Percentiles rank a stretch among this genome's conserved stretches.
phyloP scores from a whole-genome alignment of 1,140 invertebrate species.

The Caenorhabditis tropicalis region DNA sequence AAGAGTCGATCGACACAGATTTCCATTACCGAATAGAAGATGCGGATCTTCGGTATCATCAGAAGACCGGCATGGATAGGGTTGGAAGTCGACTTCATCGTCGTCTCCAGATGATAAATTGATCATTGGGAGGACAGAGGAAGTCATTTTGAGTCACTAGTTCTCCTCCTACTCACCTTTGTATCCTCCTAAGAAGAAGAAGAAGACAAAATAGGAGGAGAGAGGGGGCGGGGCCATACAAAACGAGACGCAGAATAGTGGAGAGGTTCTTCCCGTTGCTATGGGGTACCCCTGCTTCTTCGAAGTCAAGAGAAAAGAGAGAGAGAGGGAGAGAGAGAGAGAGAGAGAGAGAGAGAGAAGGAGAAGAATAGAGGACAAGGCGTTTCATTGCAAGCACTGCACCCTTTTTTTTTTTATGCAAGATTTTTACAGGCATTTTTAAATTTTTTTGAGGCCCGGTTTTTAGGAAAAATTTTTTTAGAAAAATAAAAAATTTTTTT shows the following conservation, averaged over 20 bases:
- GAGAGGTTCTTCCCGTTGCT: too few relatives aligned
- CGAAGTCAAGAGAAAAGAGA: too few relatives aligned
- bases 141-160: not conserved
- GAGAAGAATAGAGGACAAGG: too few relatives aligned
- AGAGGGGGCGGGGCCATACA: too few relatives aligned
- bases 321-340: too few relatives aligned
- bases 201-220: not conserved
- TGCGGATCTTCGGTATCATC: not conserved
- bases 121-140: constrained; percentile 9
- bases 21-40: constrained; percentile 6
- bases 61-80: not conserved
- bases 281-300: too few relatives aligned
- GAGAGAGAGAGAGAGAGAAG: too few relatives aligned
- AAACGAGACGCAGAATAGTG: not conserved
- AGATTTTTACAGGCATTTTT: too few relatives aligned
- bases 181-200: not conserved
- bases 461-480: too few relatives aligned
- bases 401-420: too few relatives aligned
- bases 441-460: too few relatives aligned
- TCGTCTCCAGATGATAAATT: constrained; percentile 11
- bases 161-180: not conserved
- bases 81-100: not conserved
- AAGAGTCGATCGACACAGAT: not conserved
- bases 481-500: too few relatives aligned
- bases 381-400: not conserved